Base-by-base conservation (phyloP, 1,140 invertebrate genomes). In the Arion vulgaris region DNA sequence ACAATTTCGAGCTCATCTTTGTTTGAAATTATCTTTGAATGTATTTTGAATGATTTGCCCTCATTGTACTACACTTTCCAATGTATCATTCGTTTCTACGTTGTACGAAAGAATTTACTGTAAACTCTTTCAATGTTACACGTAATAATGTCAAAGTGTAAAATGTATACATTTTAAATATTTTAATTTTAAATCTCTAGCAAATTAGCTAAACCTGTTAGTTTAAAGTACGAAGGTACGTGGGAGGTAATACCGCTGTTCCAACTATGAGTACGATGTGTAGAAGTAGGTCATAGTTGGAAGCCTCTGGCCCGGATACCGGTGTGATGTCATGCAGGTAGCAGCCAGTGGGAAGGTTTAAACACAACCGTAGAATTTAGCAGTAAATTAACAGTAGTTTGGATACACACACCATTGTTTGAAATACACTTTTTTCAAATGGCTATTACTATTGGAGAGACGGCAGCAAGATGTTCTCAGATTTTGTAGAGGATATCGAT, bases 291-390 rank as follows among this genome's bases (percentile, higher is more conserved):
- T 57, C 53, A 23, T 23, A n/a, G 53, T 4, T 1, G 23, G 53
- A 57, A 15, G 32, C 38, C 68, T 39, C 15, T n/a, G 34, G 32
- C 68, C 32, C 26, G 32, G 38, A n/a, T 57, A 57, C 53, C 53
- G 53, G 53, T 19, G 53, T 57, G 53, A 57, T 57, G 53, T 57
- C 53, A 57, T 57, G 26, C 53, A 57, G 53, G 53, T 57, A 57
- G 15, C 53, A 23, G n/a, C n/a, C n/a, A 23, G 53, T 15, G 53
- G 53, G 53, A 57, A 57, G 53, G 53, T 57, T 23, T 19, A 19
- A 57, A n/a, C 1, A 23, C 19, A 57, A 23, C 23, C 9, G 19
- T n/a, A 19, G 19, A 23, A n/a, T 23, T 23, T n/a, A 57, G 53
- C 9, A 57, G 53, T 11, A 23, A n/a, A n/a, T 45, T 57, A 1